Evolutionary conservation across 1,140 invertebrate genomes (phyloP).

Genomic region (Plectrocnemia conspersa): DNA sequence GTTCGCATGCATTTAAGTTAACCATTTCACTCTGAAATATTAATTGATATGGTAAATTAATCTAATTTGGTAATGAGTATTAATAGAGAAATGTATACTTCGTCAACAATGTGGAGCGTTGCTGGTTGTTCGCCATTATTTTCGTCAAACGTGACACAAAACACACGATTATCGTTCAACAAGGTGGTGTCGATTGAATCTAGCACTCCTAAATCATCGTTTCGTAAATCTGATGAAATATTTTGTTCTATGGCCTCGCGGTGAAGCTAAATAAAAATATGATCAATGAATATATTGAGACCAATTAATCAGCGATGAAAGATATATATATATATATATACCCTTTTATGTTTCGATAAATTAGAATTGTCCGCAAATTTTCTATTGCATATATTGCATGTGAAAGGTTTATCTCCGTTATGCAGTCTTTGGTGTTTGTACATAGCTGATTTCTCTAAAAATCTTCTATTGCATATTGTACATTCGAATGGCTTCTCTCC

Average conservation of each 20-base stretch:
- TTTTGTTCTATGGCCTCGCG: constrained; percentile 2
- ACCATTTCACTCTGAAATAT: constrained; percentile 5
- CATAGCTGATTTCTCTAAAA: constrained; percentile 63
- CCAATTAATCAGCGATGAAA: neutral
- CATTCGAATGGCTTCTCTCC: constrained; percentile 62
- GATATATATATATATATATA: constrained; percentile 33
- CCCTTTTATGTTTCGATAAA: constrained; percentile 61
- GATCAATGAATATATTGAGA: neutral
- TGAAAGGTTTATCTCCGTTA: constrained; percentile 73
- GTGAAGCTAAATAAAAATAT: constrained; percentile 8
- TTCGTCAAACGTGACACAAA: constrained; percentile 25
- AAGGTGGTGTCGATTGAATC: constrained; percentile 15
- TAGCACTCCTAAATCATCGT: no score
- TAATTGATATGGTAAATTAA: neutral
- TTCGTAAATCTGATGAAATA: no score
- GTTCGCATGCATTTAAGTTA: constrained; percentile 6
- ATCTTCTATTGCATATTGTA: constrained; percentile 54
- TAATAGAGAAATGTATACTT: constrained; percentile 13
- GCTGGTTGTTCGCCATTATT: constrained; percentile 23
- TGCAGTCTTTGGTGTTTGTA: constrained; percentile 64
- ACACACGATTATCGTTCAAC: constrained; percentile 14
- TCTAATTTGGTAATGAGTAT: neutral
- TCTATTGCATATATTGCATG: constrained; percentile 69
- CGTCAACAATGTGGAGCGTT: constrained; percentile 29
- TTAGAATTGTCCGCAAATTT: constrained; percentile 68